A percentile compares a stretch with the other conserved stretches of the same genome.
Evolutionary conservation across 1,140 invertebrate genomes (phyloP).

Genomic region (Aphidius gifuensis): DNA sequence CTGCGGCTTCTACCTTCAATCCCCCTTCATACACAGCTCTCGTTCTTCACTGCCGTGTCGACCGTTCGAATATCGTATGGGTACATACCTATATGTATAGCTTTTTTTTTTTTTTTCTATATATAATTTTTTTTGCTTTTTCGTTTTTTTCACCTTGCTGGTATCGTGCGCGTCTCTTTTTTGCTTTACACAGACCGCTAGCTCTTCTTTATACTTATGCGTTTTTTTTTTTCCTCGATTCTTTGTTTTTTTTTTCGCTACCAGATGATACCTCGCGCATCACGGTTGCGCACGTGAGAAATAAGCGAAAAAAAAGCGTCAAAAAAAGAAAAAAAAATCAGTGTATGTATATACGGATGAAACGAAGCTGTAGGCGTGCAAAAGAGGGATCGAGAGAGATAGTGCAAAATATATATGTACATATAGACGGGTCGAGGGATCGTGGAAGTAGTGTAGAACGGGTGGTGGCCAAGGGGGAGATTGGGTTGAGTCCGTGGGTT

Average conservation of each 20-base stretch:
- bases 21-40: slow-evolving; percentile 19
- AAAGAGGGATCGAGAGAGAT: slow-evolving; percentile 32
- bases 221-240: slow-evolving; percentile 22
- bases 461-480: slow-evolving; percentile 25
- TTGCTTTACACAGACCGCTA: slow-evolving; percentile 23
- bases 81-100: background rate
- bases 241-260: background rate
- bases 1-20: slow-evolving; percentile 43
- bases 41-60: background rate
- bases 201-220: background rate
- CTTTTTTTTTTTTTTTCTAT: slow-evolving; percentile 8
- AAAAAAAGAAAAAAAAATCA: slow-evolving; percentile 9
- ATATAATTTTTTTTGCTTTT: background rate
- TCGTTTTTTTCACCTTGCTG: slow-evolving; percentile 19
- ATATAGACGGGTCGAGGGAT: slow-evolving; percentile 31
- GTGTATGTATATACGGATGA: slow-evolving; percentile 1
- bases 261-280: background rate
- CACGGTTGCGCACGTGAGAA: slow-evolving; percentile 4
- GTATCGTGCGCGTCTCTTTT: slow-evolving; percentile 29
- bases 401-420: background rate
- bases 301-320: background rate
- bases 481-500: slow-evolving; percentile 27
- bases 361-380: background rate
- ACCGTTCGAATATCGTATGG: slow-evolving; percentile 4
- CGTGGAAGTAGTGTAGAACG: slow-evolving; percentile 33